A percentile compares a stretch with the other conserved stretches of the same genome.
These are phyloP conservation scores for Erpornis zantholeuca DNA, from an alignment of 2,113 vertebrate genomes.

Conservation along the genomic window DNA sequence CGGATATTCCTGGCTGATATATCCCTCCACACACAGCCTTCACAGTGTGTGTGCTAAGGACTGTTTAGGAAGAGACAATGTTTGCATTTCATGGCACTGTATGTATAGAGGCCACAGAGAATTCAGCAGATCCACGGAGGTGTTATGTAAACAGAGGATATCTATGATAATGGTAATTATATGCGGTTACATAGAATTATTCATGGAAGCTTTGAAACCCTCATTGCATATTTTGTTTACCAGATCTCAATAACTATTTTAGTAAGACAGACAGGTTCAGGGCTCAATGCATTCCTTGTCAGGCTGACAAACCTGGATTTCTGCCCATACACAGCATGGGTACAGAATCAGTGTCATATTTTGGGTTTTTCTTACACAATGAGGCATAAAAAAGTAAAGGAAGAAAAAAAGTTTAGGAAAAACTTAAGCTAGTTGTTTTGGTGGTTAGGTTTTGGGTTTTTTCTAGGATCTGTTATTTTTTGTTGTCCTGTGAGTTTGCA, in stretches of 20 bases:
- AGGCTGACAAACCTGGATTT: background rate
- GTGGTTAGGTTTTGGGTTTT: fast-evolving
- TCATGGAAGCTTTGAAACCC: background rate
- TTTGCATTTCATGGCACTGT: background rate
- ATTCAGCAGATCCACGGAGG: background rate
- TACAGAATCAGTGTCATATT: background rate
- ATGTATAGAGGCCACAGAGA: background rate
- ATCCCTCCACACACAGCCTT: background rate
- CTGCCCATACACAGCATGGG: background rate
- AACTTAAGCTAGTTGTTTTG: background rate
- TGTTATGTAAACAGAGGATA: background rate
- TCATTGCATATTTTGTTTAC: background rate
- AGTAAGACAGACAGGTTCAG: background rate
- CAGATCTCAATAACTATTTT: background rate
- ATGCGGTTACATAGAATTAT: background rate
- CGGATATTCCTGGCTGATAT: background rate
- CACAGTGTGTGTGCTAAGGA: background rate
- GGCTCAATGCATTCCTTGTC: background rate
- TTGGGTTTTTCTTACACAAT: background rate
- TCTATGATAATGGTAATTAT: background rate
- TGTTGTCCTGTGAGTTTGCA: background rate
- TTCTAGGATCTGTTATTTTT: background rate
- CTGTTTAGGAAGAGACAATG: background rate
- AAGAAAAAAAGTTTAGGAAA: background rate
- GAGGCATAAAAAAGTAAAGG: background rate